Evolutionary conservation across 2,113 vertebrate species (phyloP).

Genomic region (Tupaia tana): DNA sequence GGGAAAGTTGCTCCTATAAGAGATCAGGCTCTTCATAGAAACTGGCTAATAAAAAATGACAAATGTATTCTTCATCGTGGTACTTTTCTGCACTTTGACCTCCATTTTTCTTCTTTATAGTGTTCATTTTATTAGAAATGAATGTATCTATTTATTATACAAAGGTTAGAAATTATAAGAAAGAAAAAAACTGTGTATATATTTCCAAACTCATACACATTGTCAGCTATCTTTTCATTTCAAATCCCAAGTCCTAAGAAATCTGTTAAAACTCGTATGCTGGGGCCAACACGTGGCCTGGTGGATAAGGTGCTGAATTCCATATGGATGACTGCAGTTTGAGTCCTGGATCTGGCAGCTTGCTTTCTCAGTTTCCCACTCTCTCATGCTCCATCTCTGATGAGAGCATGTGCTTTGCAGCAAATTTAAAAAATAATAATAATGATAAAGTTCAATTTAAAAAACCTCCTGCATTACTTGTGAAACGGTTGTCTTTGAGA

Average conservation of each 20-base stretch:
- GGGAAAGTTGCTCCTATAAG: background rate
- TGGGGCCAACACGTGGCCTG: too few species aligned
- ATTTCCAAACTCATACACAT: background rate
- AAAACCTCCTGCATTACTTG: background rate
- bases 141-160: background rate
- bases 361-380: too few species aligned
- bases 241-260: conserved; percentile 7
- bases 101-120: conserved; percentile 12
- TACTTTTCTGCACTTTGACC: background rate
- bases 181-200: background rate
- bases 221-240: background rate
- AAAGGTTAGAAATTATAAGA: background rate
- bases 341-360: too few species aligned
- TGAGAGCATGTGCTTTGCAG: too few species aligned
- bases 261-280: background rate
- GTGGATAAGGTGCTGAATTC: too few species aligned
- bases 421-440: too few species aligned
- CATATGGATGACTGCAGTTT: too few species aligned
- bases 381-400: too few species aligned
- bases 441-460: too few species aligned
- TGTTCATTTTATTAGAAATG: background rate
- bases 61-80: background rate
- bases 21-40: background rate
- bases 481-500: conserved; percentile 11
- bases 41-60: conserved; percentile 4